Base-by-base conservation (phyloP, 2,113 vertebrate genomes). In the Leptosomus discolor region DNA sequence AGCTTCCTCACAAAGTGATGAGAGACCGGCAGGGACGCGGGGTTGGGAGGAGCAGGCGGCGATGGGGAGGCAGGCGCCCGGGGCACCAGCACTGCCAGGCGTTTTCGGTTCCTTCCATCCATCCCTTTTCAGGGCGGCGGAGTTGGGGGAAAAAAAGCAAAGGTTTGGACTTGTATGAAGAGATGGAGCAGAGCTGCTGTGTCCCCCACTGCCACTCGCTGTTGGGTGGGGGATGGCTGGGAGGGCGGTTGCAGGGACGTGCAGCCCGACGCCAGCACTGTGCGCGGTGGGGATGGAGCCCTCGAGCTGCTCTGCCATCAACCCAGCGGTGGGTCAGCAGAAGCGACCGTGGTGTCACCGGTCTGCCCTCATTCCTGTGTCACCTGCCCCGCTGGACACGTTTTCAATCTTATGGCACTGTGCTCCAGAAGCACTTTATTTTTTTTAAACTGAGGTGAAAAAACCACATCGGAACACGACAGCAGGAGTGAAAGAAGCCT, bases 271-370 rank as follows among this genome's bases (percentile, higher is more conserved):
- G n/a, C n/a, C n/a, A n/a, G n/a, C n/a, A n/a, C n/a, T n/a, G n/a
- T n/a, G n/a, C n/a, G n/a, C n/a, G n/a, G n/a, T n/a, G n/a, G n/a
- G n/a, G n/a, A 3, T 3, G 17, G 16, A 45, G 22, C 39, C 39
- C 30, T 15, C 5, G 2, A 8, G 51, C 39, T 6, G 30, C 12
- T 0, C 23, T 3, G 12, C 71, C 39, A 11, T 4, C 39, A 6
- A 1, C 71, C 4, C 10, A 3, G 4, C 43, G 1, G 24, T 4
- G 11, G 54, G 3, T 3, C 4, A 7, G 41, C 16, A 8, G 10
- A 27, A 45, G 54, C 5, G 14, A 13, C 43, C 14, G 1, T 4
- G 34, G 2, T 8, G 4, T 9, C 9, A 19, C 3, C 2, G 32
- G 1, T 29, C 41, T 29, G 19, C 30, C 1, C 34, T 30, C 34